Conservation (phyloP, 2,797 vertebrate species). For the Sparidentex hasta region DNA sequence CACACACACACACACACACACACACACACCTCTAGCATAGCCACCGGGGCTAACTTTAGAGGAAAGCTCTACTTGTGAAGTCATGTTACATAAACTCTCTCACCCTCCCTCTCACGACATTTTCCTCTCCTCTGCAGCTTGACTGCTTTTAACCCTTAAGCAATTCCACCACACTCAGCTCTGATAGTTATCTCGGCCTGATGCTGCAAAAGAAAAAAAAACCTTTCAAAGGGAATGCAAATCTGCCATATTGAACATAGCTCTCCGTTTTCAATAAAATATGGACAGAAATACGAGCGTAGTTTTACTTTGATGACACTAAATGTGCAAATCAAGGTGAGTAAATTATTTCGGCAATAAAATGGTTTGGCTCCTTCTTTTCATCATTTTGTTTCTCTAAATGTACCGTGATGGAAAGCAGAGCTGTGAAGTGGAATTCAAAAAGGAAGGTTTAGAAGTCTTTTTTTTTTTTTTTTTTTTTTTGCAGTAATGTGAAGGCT, state of each 20-base stretch:
- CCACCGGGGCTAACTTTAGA: conserved; percentile 37
- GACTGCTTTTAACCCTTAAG: conserved; percentile 53
- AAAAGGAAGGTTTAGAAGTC: background rate
- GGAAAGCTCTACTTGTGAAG: conserved; percentile 44
- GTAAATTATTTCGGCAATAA: background rate
- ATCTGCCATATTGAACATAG: conserved; percentile 4
- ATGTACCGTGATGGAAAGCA: background rate
- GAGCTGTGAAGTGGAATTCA: background rate
- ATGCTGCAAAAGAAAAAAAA: conserved; percentile 11
- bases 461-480: conserved; percentile 16
- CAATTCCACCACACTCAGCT: conserved; percentile 32
- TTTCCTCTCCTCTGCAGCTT: conserved; percentile 49
- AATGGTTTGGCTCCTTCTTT: background rate
- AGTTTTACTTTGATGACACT: background rate
- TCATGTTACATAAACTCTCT: conserved; percentile 57
- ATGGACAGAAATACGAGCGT: background rate
- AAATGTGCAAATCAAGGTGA: background rate
- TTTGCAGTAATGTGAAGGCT: background rate
- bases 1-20: background rate
- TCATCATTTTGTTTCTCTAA: background rate
- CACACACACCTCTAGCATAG: conserved; percentile 13
- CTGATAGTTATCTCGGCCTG: conserved; percentile 16
- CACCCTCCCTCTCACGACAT: conserved; percentile 15
- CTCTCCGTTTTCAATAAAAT: conserved; percentile 2
- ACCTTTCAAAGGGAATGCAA: background rate